A percentile compares a stretch with the other conserved stretches of the same genome.
Conservation (phyloP, 2,888 invertebrate genomes). For the Zygogramma bicolorata region DNA sequence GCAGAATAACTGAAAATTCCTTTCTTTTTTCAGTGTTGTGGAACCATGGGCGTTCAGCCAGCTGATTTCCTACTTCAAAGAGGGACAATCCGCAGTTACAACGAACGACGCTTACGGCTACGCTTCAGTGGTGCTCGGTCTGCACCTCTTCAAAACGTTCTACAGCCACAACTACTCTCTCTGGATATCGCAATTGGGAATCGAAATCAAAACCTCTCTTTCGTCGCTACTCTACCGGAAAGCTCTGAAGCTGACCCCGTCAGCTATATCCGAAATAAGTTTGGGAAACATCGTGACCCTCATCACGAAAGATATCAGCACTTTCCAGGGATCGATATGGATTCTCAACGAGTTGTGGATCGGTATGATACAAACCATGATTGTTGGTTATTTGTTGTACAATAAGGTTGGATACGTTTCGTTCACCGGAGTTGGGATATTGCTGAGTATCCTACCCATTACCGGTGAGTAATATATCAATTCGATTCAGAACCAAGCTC, state of each 20-base stretch:
- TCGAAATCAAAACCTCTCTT: conserved; percentile 85
- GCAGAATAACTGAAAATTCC: neutral
- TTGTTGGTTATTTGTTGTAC: conserved; percentile 84
- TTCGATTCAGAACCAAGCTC: too few relatives aligned
- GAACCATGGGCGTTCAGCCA: conserved; percentile 54
- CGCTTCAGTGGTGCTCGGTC: conserved; percentile 77
- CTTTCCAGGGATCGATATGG: conserved; percentile 88
- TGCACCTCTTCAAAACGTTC: conserved; percentile 79
- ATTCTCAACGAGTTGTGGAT: conserved; percentile 94
- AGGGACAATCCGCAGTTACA: conserved; percentile 47
- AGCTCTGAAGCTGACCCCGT: conserved; percentile 55
- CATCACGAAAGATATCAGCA: conserved; percentile 90
- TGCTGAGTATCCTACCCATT: conserved; percentile 65
- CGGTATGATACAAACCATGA: conserved; percentile 84
- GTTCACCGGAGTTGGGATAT: conserved; percentile 69
- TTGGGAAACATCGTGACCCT: conserved; percentile 83
- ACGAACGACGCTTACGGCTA: conserved; percentile 75
- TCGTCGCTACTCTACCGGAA: conserved; percentile 88
- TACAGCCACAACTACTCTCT: conserved; percentile 80
- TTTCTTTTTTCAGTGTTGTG: conserved; percentile 49
- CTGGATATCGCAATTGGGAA: conserved; percentile 78
- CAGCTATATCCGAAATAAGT: conserved; percentile 79
- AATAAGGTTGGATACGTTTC: conserved; percentile 68
- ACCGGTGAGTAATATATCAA: conserved; percentile 64
- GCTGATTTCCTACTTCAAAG: conserved; percentile 53